phyloP scores from a whole-genome alignment of 1,140 invertebrate genomes.

The Megathymus violae region DNA sequence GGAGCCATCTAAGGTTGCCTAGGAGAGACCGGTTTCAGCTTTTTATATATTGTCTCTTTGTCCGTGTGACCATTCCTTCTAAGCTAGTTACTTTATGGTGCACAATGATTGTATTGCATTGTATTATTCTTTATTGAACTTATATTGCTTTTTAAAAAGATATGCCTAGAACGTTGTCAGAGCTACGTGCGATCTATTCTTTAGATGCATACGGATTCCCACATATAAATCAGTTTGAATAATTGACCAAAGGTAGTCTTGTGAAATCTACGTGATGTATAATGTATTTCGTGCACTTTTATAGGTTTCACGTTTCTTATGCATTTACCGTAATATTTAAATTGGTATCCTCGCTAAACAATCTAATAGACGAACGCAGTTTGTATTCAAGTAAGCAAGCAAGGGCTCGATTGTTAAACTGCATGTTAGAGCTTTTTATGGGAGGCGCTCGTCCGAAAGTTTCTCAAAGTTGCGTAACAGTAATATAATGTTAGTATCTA shows the following conservation, averaged over 20 bases:
- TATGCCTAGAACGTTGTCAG: conserved; percentile 12
- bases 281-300: conserved; percentile 49
- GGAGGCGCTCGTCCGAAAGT: background rate
- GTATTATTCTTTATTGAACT: conserved; percentile 1
- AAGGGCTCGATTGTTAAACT: conserved; percentile 18
- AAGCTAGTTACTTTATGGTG: too few species aligned
- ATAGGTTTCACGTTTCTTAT: conserved; percentile 41
- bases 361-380: conserved; percentile 4
- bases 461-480: too few species aligned
- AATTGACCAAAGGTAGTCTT: conserved; percentile 56
- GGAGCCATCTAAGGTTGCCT: too few species aligned
- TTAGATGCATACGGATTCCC: conserved; percentile 43
- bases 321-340: conserved; percentile 60
- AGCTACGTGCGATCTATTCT: conserved; percentile 47
- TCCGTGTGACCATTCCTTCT: too few species aligned
- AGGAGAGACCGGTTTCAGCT: too few species aligned
- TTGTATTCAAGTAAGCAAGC: conserved; percentile 20
- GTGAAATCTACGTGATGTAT: conserved; percentile 49
- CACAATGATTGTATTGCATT: background rate
- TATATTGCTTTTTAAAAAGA: conserved; percentile 11
- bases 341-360: conserved; percentile 38
- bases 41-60: too few species aligned
- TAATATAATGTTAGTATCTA: too few species aligned
- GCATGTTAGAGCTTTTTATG: conserved; percentile 12
- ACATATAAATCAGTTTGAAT: conserved; percentile 66